Base-by-base conservation (phyloP, 2,113 vertebrate genomes). In the Trogon melanurus region DNA sequence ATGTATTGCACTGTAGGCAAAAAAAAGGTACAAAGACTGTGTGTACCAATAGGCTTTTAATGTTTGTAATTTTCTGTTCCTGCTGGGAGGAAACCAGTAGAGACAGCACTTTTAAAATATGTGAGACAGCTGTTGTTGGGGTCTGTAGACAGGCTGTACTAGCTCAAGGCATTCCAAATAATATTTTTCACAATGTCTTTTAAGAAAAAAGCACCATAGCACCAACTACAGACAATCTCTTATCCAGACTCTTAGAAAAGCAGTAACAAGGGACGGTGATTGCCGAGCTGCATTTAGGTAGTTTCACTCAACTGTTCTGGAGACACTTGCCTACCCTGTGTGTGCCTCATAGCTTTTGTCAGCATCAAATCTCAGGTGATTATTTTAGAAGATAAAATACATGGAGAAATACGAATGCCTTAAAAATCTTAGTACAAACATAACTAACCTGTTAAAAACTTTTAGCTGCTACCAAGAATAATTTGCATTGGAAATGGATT, bases 401-500 rank as follows among this genome's bases (percentile, higher is more conserved):
- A 70, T 50, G 34, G 61, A 82, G 86, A 64, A 94, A 85, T 64
- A 71, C 23, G 41, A 90, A 73, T 56, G 36, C 32, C 62, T 86
- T 62, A 73, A 93, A 96, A 84, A 30, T 45, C 41, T n/a, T 41
- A 44, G 27, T 88, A 74, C 19, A 93, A 87, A 89, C 21, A 6
- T 58, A 90, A 91, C 60, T 66, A 91, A 86, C 61, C 88, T 91
- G 41, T 83, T 88, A 84, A 94, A 93, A 83, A 87, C 56, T 29
- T 91, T 85, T 85, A 41, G 25, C 25, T 85, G 25, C 12, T 79
- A 85, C 85, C 15, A 80, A 60, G 69, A 61, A 80, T 73, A 78
- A 91, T 94, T 96, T 97, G 56, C 67, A 95, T 62, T 72, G 92
- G 88, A 94, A 95, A 95, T 64, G 6, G 27, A 58, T 80, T 88